Evolutionary conservation across 1,140 invertebrate species (phyloP).

Genomic region (Monochamus saltuarius): DNA sequence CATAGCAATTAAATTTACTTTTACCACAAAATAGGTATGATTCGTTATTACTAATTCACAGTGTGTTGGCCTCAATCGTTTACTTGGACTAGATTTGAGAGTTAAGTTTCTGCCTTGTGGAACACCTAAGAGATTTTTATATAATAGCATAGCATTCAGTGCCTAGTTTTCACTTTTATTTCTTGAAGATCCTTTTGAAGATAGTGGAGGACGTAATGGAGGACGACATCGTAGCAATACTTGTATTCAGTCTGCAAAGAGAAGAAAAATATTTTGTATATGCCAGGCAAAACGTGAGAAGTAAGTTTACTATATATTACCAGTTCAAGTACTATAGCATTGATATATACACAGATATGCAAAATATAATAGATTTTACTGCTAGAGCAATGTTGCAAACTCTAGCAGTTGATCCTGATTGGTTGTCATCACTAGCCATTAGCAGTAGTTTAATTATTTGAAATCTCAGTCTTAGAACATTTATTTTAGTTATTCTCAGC

Average conservation of each 20-base stretch:
- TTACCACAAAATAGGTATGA: conserved; percentile 28
- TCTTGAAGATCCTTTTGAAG: conserved; percentile 85
- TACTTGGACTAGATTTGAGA: neutral
- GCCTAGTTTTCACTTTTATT: conserved; percentile 48
- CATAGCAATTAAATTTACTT: conserved; percentile 23
- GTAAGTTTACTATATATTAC: no score
- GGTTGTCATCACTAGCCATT: no score
- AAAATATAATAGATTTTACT: no score
- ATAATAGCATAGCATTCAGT: neutral
- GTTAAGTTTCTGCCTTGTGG: neutral
- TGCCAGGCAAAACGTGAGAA: no score
- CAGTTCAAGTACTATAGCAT: no score
- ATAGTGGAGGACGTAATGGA: conserved; percentile 94
- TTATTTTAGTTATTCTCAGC: no score
- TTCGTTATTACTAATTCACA: conserved; percentile 23
- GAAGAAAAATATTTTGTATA: conserved; percentile 18
- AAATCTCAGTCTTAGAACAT: no score
- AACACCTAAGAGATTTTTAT: neutral
- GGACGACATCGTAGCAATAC: conserved; percentile 92
- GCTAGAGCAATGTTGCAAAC: no score
- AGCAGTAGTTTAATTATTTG: no score
- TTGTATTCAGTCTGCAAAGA: conserved; percentile 91
- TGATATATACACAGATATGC: no score
- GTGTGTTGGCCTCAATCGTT: conserved; percentile 24
- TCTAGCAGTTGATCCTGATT: no score